These are phyloP conservation scores for Scelioninae gen. 2 DNA, from an alignment of 2,888 invertebrate species.

Conservation along the genomic window DNA sequence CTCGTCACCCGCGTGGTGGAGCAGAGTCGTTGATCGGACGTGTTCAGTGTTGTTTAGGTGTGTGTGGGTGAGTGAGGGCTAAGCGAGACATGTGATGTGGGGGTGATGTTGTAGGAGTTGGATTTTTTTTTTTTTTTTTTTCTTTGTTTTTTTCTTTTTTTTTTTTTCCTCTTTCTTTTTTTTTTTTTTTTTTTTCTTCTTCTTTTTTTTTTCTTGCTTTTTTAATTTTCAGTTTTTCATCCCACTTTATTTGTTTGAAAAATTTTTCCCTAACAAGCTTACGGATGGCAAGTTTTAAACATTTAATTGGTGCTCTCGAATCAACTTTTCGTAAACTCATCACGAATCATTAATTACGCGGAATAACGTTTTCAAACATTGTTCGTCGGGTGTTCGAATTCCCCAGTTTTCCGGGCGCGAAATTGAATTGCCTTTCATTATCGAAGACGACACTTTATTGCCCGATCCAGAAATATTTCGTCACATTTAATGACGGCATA, in stretches of 20 bases:
- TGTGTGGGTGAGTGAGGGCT: no score
- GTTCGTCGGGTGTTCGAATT: slow-evolving; percentile 16
- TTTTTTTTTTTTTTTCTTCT: no score
- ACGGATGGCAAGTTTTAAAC: slow-evolving; percentile 44
- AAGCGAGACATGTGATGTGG: no score
- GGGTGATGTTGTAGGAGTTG: no score
- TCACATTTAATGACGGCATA: slow-evolving; percentile 21
- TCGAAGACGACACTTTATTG: slow-evolving; percentile 11
- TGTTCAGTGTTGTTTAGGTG: no score
- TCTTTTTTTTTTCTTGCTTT: no score
- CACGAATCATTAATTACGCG: slow-evolving; percentile 35
- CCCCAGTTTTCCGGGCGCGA: background rate
- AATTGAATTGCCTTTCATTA: slow-evolving; percentile 27
- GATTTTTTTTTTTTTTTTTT: no score
- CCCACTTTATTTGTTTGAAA: slow-evolving; percentile 31
- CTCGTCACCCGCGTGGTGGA: no score
- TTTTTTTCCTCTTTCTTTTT: no score
- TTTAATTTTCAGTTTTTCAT: slow-evolving; percentile 39
- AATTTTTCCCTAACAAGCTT: slow-evolving; percentile 51
- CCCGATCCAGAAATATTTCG: slow-evolving; percentile 22
- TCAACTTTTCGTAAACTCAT: slow-evolving; percentile 43
- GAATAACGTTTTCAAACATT: slow-evolving; percentile 18
- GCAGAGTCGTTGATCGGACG: no score
- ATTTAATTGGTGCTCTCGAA: slow-evolving; percentile 49
- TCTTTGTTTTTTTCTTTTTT: no score